Evolutionary conservation across 2,797 vertebrate species (phyloP), one percentile per base, ranked within the genome.

Genomic region (Benthosema pterotum): DNA sequence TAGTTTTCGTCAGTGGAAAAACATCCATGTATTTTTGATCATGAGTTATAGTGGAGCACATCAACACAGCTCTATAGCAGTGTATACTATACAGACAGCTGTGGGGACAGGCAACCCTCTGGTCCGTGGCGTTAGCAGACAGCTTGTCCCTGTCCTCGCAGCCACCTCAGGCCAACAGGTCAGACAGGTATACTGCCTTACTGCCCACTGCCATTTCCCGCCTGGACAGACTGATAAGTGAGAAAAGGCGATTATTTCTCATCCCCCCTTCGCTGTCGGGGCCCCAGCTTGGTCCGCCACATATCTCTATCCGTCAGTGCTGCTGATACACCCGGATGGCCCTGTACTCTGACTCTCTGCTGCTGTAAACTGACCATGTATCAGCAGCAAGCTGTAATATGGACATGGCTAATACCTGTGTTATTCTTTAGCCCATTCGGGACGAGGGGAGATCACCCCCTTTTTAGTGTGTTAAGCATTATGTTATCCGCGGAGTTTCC

Each of bases 241-340:
- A 65, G 73, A 47, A 83, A 87, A 90, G 86, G 79, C 67, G 78
- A 85, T 89, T 90, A 89, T 83, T 82, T 77, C n/a, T n/a, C n/a
- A n/a, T 62, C 68, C 11, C 18, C 22, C 58, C 60, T 25, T 42
- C 59, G 14, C 49, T 17, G 57, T 71, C 72, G 77, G 22, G 57
- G 32, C 74, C 60, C 82, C 78, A n/a, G n/a, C n/a, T n/a, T n/a
- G n/a, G n/a, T 68, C 70, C 74, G 60, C 71, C 71, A 73, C 67
- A 25, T 75, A 84, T 83, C 84, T 83, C 64, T 70, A 66, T 84
- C 75, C 66, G 68, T 72, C 72, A 49, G 66, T 57, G n/a, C 66
- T 57, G n/a, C 66, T 48, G 76, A 83, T 80, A 42, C 82, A 83
- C 73, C 60, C 71, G 14, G 77, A 80, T 88, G 79, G 76, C 78